These are phyloP conservation scores for Rhopalosiphum nymphaeae DNA, from an alignment of 2,888 invertebrate species.

Conservation along the genomic window DNA sequence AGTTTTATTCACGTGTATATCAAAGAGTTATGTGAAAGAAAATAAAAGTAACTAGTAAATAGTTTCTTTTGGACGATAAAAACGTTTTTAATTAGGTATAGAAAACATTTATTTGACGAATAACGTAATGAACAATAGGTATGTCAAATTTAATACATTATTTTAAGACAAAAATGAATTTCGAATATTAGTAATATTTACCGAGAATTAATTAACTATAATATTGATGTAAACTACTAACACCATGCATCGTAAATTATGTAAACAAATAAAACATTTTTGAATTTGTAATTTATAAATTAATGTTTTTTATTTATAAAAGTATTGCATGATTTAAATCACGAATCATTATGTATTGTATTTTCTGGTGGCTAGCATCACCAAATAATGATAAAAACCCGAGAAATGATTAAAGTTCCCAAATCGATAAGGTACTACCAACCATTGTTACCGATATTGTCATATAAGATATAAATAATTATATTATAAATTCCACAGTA, in stretches of 20 bases:
- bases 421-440: too few species aligned
- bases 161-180: not conserved
- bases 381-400: too few species aligned
- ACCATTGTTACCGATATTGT: too few species aligned
- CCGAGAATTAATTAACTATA: not conserved
- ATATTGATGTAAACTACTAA: not conserved
- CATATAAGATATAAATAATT: too few species aligned
- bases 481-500: too few species aligned
- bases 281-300: too few species aligned
- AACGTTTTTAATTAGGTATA: not conserved
- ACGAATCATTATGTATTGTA: too few species aligned
- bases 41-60: not conserved
- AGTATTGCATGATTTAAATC: too few species aligned
- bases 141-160: not conserved
- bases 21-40: not conserved
- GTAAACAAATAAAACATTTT: not conserved
- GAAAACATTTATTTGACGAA: not conserved
- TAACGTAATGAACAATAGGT: not conserved
- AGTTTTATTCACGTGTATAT: constrained; percentile 8
- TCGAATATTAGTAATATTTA: not conserved
- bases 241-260: not conserved
- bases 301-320: too few species aligned
- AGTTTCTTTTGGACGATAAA: not conserved
- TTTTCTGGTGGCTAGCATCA: too few species aligned
- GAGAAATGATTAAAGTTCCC: too few species aligned